Base-by-base conservation (phyloP, 2,113 vertebrate genomes). In the Melanerpes formicivorus region DNA sequence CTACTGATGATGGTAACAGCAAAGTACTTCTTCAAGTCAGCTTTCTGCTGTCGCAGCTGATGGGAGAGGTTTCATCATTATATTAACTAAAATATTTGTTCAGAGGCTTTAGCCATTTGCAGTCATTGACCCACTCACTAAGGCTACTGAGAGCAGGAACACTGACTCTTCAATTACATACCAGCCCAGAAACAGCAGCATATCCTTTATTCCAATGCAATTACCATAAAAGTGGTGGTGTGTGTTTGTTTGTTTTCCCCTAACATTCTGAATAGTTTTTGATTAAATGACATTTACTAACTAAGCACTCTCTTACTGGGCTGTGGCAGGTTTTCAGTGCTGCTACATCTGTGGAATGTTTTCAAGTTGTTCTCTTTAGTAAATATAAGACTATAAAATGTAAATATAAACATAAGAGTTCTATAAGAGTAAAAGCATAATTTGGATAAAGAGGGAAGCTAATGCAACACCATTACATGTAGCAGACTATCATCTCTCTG, bases 311-410 rank as follows among this genome's bases (percentile, higher is more conserved):
- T 74, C 84, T 89, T 60, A 71, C 81, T 92, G 78, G n/a, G 66
- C 85, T 23, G 72, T 58, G 89, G 87, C 87, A 96, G 87, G 48
- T 74, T 96, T 92, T 89, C 89, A 93, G 75, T 37, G 74, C 84
- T 82, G 84, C 84, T 54, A 40, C 84, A 92, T 95, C 93, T 94
- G 92, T 60, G 75, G 82, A 94, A 89, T 85, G 75, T 80, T 90
- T 83, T 93, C 79, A n/a, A 96, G 87, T 94, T 93, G 77, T 91
- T 86, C 82, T 93, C 90, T 96, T 96, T 94, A 96, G 94, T 92
- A 96, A 95, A 95, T 76, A 55, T 32, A 65, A 77, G 84, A 30
- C 96, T 56, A 93, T 96, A 94, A 96, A 95, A 90, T 80, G 89
- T 92, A 93, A 95, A 94, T 87, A 92, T 91, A 91, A 94, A 88